Conservation (phyloP, 2,888 invertebrate genomes). For the Ectemnius continuus region DNA sequence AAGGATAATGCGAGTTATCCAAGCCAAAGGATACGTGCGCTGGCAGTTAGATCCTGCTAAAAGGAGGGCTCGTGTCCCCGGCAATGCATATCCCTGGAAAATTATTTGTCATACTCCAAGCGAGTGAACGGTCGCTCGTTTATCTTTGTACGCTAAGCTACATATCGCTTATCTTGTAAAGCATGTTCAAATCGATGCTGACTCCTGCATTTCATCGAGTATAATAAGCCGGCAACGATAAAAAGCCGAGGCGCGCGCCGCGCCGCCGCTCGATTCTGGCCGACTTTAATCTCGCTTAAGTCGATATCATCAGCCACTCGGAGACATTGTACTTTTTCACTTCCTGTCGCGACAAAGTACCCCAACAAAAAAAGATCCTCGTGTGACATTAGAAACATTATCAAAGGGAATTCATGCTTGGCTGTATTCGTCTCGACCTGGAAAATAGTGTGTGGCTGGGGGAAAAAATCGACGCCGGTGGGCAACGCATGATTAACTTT, state of each 20-base stretch:
- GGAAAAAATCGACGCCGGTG: slow-evolving; percentile 24
- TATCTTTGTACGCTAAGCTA: not conserved
- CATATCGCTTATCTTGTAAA: not conserved
- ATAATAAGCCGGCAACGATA: not conserved
- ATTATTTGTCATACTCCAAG: slow-evolving; percentile 1
- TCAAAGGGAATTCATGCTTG: not conserved
- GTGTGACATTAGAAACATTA: not conserved
- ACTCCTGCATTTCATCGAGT: slow-evolving; percentile 3
- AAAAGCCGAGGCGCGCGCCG: not conserved
- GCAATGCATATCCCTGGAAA: not conserved
- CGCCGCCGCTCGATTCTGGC: not conserved
- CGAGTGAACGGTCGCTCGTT: slow-evolving; percentile 4
- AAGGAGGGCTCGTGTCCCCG: too few relatives aligned
- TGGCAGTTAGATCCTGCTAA: too few relatives aligned
- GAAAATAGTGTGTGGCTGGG: not conserved
- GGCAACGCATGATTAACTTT: slow-evolving; percentile 68
- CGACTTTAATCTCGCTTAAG: not conserved
- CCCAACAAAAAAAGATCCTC: not conserved
- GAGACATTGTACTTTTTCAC: not conserved
- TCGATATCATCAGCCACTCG: not conserved
- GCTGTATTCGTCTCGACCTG: not conserved
- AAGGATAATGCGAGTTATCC: too few relatives aligned
- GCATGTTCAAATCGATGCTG: not conserved
- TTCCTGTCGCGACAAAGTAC: not conserved
- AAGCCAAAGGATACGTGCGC: too few relatives aligned